Conservation (phyloP, 2,113 vertebrate genomes). For the Triplophysa dalaica region DNA sequence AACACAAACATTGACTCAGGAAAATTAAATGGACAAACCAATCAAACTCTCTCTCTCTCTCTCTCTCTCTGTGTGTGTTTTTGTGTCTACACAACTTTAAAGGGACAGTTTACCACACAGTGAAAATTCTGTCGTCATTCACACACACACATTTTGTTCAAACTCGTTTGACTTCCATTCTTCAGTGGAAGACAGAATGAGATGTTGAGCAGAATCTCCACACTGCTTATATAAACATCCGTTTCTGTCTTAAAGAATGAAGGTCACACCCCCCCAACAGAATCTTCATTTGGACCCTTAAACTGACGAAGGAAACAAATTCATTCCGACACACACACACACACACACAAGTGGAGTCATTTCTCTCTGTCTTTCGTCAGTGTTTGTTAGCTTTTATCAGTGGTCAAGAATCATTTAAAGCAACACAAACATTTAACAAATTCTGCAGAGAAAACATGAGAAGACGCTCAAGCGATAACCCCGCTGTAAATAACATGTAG, state of each 20-base stretch:
- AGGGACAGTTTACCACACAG: too few relatives aligned
- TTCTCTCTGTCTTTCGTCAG: neutral
- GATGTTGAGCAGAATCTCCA: neutral
- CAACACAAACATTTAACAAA: neutral
- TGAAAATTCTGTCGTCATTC: too few relatives aligned
- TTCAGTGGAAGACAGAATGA: neutral
- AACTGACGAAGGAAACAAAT: neutral
- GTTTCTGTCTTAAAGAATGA: neutral
- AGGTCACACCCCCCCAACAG: too few relatives aligned
- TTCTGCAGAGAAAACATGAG: neutral
- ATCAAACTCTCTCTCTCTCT: constrained; percentile 38
- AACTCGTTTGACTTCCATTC: neutral
- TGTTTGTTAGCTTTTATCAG: neutral
- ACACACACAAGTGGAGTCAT: neutral
- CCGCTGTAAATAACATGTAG: constrained; percentile 68
- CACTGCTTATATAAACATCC: neutral
- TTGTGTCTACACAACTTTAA: neutral
- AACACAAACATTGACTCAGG: constrained; percentile 73
- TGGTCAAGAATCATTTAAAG: neutral
- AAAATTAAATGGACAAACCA: constrained; percentile 59
- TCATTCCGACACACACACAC: neutral
- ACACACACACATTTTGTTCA: too few relatives aligned
- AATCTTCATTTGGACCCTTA: too few relatives aligned
- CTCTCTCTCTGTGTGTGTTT: constrained; percentile 1
- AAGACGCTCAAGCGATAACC: constrained; percentile 35